phyloP scores from a whole-genome alignment of 2,888 invertebrate species.

The Beris morrisii region DNA sequence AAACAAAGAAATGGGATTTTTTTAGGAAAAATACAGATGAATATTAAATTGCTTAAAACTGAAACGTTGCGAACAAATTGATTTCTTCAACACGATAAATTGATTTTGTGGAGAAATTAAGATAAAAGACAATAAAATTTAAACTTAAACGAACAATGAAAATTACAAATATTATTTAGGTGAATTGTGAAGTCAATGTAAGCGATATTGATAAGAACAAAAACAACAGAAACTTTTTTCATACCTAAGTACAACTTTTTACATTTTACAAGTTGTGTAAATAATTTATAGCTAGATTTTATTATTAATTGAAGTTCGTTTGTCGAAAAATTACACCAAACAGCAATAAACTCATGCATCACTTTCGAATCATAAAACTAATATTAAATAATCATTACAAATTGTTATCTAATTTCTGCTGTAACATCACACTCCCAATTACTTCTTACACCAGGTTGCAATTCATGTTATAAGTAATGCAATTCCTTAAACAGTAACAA shows the following conservation, averaged over 20 bases:
- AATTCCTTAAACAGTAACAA: no score
- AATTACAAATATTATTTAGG: no score
- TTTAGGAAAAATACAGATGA: conserved; percentile 20
- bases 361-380: no score
- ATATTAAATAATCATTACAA: no score
- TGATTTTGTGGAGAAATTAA: conserved; percentile 24
- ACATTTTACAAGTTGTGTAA: conserved; percentile 1
- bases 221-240: neutral
- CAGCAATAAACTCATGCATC: no score
- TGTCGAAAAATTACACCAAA: neutral
- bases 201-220: conserved; percentile 28
- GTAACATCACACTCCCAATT: no score
- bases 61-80: neutral
- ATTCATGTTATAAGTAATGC: no score
- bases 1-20: conserved; percentile 30
- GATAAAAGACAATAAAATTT: conserved; percentile 29
- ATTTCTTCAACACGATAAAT: conserved; percentile 20
- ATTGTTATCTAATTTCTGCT: no score
- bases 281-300: no score
- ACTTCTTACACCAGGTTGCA: no score
- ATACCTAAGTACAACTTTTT: conserved; percentile 1
- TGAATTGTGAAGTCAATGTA: conserved; percentile 17
- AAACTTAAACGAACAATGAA: neutral
- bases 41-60: no score
- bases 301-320: neutral